Evolutionary conservation across 2,797 vertebrate species (phyloP).

Genomic region (Coracias cyanogaster): DNA sequence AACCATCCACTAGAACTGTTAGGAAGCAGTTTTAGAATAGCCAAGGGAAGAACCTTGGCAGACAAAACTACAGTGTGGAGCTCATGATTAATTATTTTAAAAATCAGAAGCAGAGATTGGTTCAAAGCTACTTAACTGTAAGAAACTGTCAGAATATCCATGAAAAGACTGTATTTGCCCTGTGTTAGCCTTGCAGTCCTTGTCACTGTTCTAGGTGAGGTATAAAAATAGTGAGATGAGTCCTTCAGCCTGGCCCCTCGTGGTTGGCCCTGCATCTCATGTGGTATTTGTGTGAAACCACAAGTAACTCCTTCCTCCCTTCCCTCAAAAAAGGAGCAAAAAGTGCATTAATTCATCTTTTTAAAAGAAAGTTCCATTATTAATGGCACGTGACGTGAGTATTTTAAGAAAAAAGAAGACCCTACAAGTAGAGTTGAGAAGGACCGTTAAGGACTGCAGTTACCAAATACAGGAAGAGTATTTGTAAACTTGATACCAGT

Average conservation of each 20-base stretch:
- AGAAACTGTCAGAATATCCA: background rate
- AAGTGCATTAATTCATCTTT: background rate
- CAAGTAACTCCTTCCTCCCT: background rate
- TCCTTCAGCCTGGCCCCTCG: background rate
- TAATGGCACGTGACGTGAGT: background rate
- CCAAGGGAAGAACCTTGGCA: background rate
- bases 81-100: background rate
- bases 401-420: background rate
- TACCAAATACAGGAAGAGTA: background rate
- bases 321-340: background rate
- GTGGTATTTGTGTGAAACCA: background rate
- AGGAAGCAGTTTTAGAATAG: background rate
- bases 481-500: background rate
- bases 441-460: background rate
- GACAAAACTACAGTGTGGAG: background rate
- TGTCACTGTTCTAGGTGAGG: background rate
- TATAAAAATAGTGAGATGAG: too few species aligned
- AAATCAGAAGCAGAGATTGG: background rate
- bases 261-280: background rate
- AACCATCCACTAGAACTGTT: background rate
- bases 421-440: background rate
- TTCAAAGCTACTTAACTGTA: background rate
- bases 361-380: accelerated
- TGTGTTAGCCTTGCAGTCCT: background rate
- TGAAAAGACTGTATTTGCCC: background rate